Evolutionary conservation across 2,113 vertebrate species (phyloP), one percentile per base, ranked within the genome.

Genomic region (Clarias magur): DNA sequence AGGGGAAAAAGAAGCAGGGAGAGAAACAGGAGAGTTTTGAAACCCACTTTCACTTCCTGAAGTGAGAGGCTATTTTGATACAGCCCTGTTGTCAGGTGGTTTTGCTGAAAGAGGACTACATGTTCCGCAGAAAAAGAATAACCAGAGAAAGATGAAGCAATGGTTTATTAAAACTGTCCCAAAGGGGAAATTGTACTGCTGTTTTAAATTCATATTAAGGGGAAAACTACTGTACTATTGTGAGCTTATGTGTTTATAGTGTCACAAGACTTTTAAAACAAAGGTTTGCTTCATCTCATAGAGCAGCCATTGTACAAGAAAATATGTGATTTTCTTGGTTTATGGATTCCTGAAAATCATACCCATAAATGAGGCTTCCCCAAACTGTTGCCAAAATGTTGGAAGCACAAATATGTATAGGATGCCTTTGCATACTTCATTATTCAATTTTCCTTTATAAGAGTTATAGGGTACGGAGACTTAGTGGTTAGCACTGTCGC

Each of bases 31-130:
- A 75, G 88, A 87, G 92, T 95, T 95, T 94, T 94, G 94, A 93
- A 94, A 95, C 90, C 65, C 87, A 92, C 93, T 95, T 95, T 95
- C 94, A 95, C 93, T 95, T 95, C 94, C 93, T 89, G 87, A 92
- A 89, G 85, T 87, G 85, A 89, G 89, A 86, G 90, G 89, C 91
- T 94, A 94, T 95, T 94, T 94, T 89, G 82, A 93, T 91, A 90
- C 80, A 88, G 88, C 67, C 57, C 57, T 86, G 62, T 63, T 72
- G 79, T 86, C 82, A 80, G 67, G 57, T 21, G 70, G 80, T 88
- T 91, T 90, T 91, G 91, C 90, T 90, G 88, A 91, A 65, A 21
- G 84, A 68, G 70, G 62, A 27, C 5, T 70, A 54, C 34, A 65
- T 34, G 25, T 16, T 76, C 4, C 34, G 59, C 3, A 65, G n/a